Evolutionary conservation across 2,113 vertebrate genomes (phyloP), one percentile per base, ranked within the genome.

Genomic region (Geococcyx californianus): DNA sequence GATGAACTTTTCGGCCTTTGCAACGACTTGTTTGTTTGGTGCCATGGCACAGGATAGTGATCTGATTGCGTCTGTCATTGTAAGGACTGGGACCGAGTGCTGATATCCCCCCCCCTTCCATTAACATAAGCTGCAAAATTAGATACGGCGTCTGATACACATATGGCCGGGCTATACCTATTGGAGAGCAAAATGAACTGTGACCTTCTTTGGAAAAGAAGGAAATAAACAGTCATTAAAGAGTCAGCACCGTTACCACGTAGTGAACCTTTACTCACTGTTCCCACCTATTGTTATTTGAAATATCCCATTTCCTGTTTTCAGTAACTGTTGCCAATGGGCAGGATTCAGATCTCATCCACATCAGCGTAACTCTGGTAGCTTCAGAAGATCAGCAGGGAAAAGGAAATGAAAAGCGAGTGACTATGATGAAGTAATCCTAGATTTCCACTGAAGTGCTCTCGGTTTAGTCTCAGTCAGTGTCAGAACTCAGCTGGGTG

Each of bases 301-400:
- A 96, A 97, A 97, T 93, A 93, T 92, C 93, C 95, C 47, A 28
- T 95, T 96, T 96, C 96, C 94, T 97, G 95, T 96, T 97, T 95
- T 95, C 67, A 20, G 13, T 45, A 77, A 66, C 84, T 91, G 77
- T 69, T 95, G 94, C 94, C 93, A 97, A 13, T 70, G 70, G 70
- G 63, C 78, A 88, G 89, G 90, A 94, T 90, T 96, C 94, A 72
- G 94, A 84, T 92, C 96, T 93, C 88, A 55, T 82, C 95, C 86
- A 87, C 88, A 79, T 86, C 89, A 68, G 69, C 16, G 60, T 93
- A 86, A 93, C 40, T 88, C 78, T 44, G 62, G 56, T 94, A 81
- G 83, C 68, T 95, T 86, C 3, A 5, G 77, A 84, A 92, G 83
- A 94, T 84, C 83, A 56, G 60, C 51, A 56, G 79, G 75, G 86